Evolutionary conservation across 2,797 vertebrate genomes (phyloP), one percentile per base, ranked within the genome.

Genomic region (Acestrorhynchus altus): DNA sequence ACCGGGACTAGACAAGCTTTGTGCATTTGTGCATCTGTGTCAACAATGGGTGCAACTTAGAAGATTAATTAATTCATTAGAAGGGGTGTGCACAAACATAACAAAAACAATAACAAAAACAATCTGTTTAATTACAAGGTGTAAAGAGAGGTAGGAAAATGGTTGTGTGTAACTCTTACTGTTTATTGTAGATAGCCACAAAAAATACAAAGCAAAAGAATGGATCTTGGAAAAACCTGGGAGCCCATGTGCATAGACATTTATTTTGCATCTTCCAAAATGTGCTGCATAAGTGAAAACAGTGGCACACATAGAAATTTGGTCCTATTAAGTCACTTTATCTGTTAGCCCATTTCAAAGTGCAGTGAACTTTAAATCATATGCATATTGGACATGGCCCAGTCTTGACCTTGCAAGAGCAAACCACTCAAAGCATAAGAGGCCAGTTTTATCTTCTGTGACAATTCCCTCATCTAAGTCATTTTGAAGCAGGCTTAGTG

Each of bases 341-440:
- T 15, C 49, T 31, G 46, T 76, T 60, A 56, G 52, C 56, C 51
- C 65, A 24, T 78, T 79, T 81, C 24, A 68, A 72, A 76, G 65
- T 35, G 16, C 65, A n/a, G 56, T 46, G n/a, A 52, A 72, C 22
- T 39, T 52, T 64, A 70, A 73, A 80, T 70, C 39, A 80, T 64
- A 63, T 46, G 44, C 16, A 0, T 39, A 69, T 67, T 56, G 74
- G 65, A 78, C 47, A 28, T 65, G 52, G 26, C 49, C 64, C 44
- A 11, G 10, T 31, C 49, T 18, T 9, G 24, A 74, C 56, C 63
- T 31, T 10, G 20, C 61, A 66, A 52, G 64, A 81, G 47, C n/a
- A 26, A 42, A 31, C 68, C 26, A 67, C 60, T 72, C 47, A 40
- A 72, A 77, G 18, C 39, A 70, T 8, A 56, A 78, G 40, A 77